These are phyloP conservation scores for Allophyes oxyacanthae DNA, from an alignment of 2,888 invertebrate genomes.

Conservation along the genomic window DNA sequence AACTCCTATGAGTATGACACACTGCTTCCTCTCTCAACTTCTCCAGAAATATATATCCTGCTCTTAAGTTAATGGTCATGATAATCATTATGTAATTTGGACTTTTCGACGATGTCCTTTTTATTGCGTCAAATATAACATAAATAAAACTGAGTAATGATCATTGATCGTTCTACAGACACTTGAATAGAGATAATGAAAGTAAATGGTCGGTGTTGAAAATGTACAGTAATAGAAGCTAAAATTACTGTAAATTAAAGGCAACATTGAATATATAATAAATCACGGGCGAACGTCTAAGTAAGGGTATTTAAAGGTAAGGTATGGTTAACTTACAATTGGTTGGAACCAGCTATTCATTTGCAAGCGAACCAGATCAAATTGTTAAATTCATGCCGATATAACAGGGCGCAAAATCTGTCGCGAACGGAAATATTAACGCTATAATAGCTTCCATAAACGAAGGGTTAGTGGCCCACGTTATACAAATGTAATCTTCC, in stretches of 20 bases:
- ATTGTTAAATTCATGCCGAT: slow-evolving; percentile 6
- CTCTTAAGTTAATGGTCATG: slow-evolving; percentile 50
- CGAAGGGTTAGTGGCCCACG: slow-evolving; percentile 15
- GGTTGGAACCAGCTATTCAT: slow-evolving; percentile 8
- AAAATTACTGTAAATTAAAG: slow-evolving; percentile 42
- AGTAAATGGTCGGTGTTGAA: slow-evolving; percentile 37
- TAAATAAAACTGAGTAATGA: slow-evolving; percentile 52
- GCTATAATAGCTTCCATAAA: slow-evolving; percentile 18
- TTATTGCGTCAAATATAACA: slow-evolving; percentile 48
- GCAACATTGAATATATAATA: slow-evolving; percentile 32
- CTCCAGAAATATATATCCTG: slow-evolving; percentile 58
- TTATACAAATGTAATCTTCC: slow-evolving; percentile 18
- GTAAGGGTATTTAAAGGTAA: slow-evolving; percentile 17
- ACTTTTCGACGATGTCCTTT: slow-evolving; percentile 44
- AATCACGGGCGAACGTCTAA: slow-evolving; percentile 25
- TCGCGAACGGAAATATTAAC: slow-evolving; percentile 40
- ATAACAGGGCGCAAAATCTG: slow-evolving; percentile 1
- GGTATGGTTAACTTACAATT: slow-evolving; percentile 21
- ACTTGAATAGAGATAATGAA: slow-evolving; percentile 43
- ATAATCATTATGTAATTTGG: slow-evolving; percentile 48
- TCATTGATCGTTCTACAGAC: slow-evolving; percentile 42
- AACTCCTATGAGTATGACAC: slow-evolving; percentile 36
- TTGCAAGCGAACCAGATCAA: slow-evolving; percentile 12
- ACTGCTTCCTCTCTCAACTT: slow-evolving; percentile 44
- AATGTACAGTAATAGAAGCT: slow-evolving; percentile 31